phyloP scores from a whole-genome alignment of 2,797 vertebrate species.

The Oceanodroma leucorhoa region DNA sequence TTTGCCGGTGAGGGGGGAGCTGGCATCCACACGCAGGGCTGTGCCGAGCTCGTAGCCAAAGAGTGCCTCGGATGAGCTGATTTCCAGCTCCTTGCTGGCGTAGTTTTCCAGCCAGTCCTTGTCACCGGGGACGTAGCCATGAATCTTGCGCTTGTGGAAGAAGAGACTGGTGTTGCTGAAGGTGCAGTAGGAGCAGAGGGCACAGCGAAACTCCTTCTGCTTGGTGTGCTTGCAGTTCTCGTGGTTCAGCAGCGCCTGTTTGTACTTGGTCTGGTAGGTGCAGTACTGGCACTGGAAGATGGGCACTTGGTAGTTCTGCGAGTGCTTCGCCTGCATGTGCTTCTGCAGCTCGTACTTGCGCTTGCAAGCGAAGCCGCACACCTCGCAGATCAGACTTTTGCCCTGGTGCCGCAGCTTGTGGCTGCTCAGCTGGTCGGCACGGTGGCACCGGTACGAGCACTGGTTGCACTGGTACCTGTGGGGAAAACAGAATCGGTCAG shows the following conservation, averaged over 20 bases:
- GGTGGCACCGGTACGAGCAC: conserved; percentile 93
- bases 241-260: conserved; percentile 91
- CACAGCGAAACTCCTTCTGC: conserved; percentile 87
- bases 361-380: conserved; percentile 94
- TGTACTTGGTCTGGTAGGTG: conserved; percentile 87
- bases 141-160: conserved; percentile 93
- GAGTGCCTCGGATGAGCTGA: conserved; percentile 57
- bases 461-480: conserved; percentile 92
- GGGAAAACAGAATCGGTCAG: not conserved
- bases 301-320: conserved; percentile 72
- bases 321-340: conserved; percentile 91
- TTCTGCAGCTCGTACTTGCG: conserved; percentile 93
- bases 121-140: conserved; percentile 91
- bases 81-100: conserved; percentile 83
- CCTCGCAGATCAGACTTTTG: conserved; percentile 94
- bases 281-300: conserved; percentile 91
- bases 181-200: conserved; percentile 89
- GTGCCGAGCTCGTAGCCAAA: conserved; percentile 64
- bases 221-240: conserved; percentile 97
- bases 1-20: not conserved
- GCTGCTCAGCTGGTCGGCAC: conserved; percentile 94
- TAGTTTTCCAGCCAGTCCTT: conserved; percentile 89
- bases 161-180: conserved; percentile 96
- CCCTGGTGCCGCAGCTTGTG: conserved; percentile 95
- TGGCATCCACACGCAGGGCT: not conserved